A percentile compares a stretch with the other conserved stretches of the same genome.
Evolutionary conservation across 2,113 vertebrate genomes (phyloP).

Genomic region (Nothobranchius furzeri): DNA sequence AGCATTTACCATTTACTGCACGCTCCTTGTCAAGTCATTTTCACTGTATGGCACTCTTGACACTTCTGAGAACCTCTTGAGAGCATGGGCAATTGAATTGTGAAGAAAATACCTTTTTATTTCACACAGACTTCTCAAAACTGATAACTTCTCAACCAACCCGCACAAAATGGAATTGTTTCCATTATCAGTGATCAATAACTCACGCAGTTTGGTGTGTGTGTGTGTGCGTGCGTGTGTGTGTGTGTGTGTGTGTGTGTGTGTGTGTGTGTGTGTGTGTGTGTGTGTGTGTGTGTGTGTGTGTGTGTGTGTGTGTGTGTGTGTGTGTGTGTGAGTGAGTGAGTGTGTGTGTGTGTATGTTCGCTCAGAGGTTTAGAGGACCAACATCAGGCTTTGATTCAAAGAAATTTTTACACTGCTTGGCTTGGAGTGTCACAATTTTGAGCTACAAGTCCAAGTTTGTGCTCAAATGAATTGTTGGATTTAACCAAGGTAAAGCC

Average conservation of each 20-base stretch:
- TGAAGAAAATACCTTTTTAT: conserved; percentile 16
- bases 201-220: neutral
- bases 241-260: too few species aligned
- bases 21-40: neutral
- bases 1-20: neutral
- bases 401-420: neutral
- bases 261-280: too few species aligned
- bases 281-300: too few species aligned
- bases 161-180: conserved; percentile 17
- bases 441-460: neutral
- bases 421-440: neutral
- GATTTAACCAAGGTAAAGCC: too few species aligned
- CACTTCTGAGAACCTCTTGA: conserved; percentile 8
- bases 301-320: too few species aligned
- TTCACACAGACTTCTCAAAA: conserved; percentile 1
- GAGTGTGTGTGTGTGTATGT: too few species aligned
- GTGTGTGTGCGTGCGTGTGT: neutral
- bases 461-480: too few species aligned
- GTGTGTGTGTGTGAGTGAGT: too few species aligned
- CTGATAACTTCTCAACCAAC: conserved; percentile 10
- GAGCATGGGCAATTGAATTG: conserved; percentile 9
- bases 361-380: conserved; percentile 22
- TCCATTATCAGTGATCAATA: conserved; percentile 3
- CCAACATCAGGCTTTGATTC: neutral
- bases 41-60: neutral